A percentile compares a stretch with the other conserved stretches of the same genome.
Conservation (phyloP, 2,113 vertebrate species). For the Aythya baeri region DNA sequence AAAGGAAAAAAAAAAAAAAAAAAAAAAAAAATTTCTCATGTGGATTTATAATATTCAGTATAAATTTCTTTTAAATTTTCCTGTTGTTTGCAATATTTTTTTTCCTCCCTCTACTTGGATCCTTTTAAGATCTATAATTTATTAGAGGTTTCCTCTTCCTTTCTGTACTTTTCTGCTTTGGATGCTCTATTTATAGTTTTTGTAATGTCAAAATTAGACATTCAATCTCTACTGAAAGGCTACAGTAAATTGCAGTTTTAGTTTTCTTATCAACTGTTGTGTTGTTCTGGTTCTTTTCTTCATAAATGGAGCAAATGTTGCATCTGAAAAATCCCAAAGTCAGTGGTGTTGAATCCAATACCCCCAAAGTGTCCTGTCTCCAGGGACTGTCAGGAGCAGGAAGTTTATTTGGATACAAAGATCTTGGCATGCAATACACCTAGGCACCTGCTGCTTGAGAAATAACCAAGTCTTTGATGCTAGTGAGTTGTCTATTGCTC, state of each 20-base stretch:
- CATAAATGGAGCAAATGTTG: neutral
- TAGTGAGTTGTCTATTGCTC: neutral
- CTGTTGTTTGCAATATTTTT: neutral
- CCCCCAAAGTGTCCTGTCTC: neutral
- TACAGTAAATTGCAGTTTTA: neutral
- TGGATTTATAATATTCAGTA: neutral
- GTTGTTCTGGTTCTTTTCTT: neutral
- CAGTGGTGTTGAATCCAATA: neutral
- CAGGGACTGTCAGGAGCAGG: neutral
- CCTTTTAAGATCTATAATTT: conserved; percentile 23
- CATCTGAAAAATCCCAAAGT: conserved; percentile 11
- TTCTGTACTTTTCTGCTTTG: conserved; percentile 20
- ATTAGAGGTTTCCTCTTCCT: conserved; percentile 36
- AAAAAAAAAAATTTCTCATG: neutral
- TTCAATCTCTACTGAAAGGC: neutral
- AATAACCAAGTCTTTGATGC: neutral
- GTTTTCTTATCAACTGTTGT: neutral
- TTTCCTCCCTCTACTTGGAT: neutral
- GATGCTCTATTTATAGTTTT: conserved; percentile 8
- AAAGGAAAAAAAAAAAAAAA: neutral
- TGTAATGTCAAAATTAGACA: neutral
- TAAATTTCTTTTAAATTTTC: neutral
- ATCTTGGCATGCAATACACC: neutral
- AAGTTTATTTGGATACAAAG: neutral
- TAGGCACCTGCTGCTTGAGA: neutral